Conservation (phyloP, 1,140 invertebrate species). For the Micrasema minimum region DNA sequence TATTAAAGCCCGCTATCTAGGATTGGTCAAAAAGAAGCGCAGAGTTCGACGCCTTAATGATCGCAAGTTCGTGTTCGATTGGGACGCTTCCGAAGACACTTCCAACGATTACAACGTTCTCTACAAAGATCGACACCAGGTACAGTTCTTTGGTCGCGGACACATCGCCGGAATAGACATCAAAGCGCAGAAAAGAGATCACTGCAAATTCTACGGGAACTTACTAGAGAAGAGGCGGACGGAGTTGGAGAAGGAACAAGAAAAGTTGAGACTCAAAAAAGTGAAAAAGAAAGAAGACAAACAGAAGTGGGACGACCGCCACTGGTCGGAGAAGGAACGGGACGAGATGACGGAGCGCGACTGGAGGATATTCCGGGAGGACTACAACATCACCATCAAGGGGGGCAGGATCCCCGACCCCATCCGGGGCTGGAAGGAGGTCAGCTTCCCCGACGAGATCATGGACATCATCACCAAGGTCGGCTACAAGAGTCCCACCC, state of each 20-base stretch:
- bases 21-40: constrained; percentile 93
- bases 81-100: constrained; percentile 99
- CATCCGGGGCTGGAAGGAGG: constrained; percentile 95
- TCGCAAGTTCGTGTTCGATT: constrained; percentile 99
- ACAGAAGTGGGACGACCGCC: constrained; percentile 98
- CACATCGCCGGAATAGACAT: constrained; percentile 98
- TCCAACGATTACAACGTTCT: constrained; percentile 97
- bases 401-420: constrained; percentile 98
- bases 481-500: constrained; percentile 98
- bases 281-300: constrained; percentile 97
- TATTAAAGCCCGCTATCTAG: constrained; percentile 95
- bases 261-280: constrained; percentile 93
- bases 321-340: constrained; percentile 96
- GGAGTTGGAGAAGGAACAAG: constrained; percentile 97
- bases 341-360: constrained; percentile 99
- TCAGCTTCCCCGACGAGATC: constrained; percentile 90
- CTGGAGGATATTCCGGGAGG: constrained; percentile 99
- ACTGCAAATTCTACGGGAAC: constrained; percentile 98
- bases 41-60: constrained; percentile 94
- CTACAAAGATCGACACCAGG: constrained; percentile 96
- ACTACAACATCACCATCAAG: constrained; percentile 99
- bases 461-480: constrained; percentile 95
- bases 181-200: constrained; percentile 96
- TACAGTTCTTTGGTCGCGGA: constrained; percentile 97
- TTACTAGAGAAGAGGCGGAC: constrained; percentile 94